Evolutionary conservation across 2,888 invertebrate genomes (phyloP).

Genomic region (Lycocerus yunnanus): DNA sequence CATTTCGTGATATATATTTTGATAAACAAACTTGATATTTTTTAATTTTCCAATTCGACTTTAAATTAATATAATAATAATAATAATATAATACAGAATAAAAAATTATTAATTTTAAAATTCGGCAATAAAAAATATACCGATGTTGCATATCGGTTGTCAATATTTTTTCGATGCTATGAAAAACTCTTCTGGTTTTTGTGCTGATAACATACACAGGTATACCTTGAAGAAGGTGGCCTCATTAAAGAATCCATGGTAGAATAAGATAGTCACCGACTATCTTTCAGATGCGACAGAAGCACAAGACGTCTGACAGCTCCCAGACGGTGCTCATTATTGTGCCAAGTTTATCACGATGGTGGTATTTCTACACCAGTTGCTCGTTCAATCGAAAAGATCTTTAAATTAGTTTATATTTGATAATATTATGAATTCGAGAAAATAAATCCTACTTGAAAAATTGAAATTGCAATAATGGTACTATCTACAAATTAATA

Average conservation of each 20-base stretch:
- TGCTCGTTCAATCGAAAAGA: constrained; percentile 13
- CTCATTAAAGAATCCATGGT: constrained; percentile 28
- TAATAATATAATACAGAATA: no score
- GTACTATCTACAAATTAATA: no score
- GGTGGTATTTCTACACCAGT: constrained; percentile 15
- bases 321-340: constrained; percentile 48
- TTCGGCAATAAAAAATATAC: neutral
- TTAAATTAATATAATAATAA: no score
- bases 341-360: constrained; percentile 37
- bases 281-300: constrained; percentile 26
- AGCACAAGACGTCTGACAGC: constrained; percentile 41
- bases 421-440: neutral
- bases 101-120: no score
- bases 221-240: constrained; percentile 26
- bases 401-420: constrained; percentile 3
- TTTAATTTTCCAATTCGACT: neutral
- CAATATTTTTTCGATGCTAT: neutral
- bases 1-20: neutral
- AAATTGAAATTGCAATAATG: neutral
- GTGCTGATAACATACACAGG: constrained; percentile 9
- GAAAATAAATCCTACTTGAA: neutral
- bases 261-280: constrained; percentile 27
- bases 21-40: neutral
- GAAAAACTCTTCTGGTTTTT: constrained; percentile 2
- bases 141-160: neutral